Conservation (phyloP, 1,140 invertebrate genomes). For the Apis laboriosa region DNA sequence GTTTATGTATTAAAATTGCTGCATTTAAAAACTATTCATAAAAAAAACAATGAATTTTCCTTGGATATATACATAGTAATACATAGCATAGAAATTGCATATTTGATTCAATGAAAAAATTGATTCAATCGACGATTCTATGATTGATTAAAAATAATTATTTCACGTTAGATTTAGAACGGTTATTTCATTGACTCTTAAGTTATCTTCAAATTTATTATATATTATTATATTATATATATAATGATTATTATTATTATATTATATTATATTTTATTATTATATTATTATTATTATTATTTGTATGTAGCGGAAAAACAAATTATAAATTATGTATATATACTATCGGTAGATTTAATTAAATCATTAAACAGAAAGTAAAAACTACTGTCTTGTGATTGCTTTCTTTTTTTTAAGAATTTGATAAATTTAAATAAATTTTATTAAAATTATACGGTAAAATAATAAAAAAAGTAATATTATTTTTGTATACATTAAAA, state of each 20-base stretch:
- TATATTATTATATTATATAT: constrained; percentile 62
- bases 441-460: no score
- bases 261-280: constrained; percentile 66
- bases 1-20: background rate
- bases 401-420: background rate
- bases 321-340: constrained; percentile 77
- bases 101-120: background rate
- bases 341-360: constrained; percentile 69
- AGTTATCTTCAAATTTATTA: constrained; percentile 66
- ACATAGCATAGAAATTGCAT: background rate
- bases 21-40: constrained; percentile 26
- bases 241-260: constrained; percentile 63
- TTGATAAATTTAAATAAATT: background rate
- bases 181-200: constrained; percentile 44
- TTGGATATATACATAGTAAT: background rate
- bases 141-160: background rate
- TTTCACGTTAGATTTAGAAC: constrained; percentile 13
- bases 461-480: background rate
- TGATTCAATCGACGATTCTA: no score
- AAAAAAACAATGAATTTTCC: background rate
- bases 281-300: constrained; percentile 64
- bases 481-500: background rate
- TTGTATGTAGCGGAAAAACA: constrained; percentile 71
- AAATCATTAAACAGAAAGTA: constrained; percentile 56
- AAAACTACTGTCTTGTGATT: constrained; percentile 41